Evolutionary conservation across 2,113 vertebrate genomes (phyloP).

Genomic region (Protobothrops mucrosquamatus): DNA sequence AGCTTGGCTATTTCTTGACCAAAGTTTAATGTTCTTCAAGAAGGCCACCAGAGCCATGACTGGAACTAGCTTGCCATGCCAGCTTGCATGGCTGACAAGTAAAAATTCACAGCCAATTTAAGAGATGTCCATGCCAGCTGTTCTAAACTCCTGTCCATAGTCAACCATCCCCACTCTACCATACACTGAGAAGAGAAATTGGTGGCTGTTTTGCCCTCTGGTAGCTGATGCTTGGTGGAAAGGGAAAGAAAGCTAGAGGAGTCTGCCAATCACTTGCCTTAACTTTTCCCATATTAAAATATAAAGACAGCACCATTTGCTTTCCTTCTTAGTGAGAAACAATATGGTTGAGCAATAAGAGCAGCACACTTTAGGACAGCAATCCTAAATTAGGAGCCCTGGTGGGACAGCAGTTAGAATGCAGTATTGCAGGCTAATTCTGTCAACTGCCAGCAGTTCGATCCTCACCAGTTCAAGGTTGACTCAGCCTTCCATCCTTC

Average conservation of each 20-base stretch:
- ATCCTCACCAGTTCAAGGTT: background rate
- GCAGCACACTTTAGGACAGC: background rate
- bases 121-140: background rate
- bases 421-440: background rate
- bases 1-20: background rate
- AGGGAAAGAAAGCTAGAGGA: background rate
- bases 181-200: background rate
- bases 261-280: background rate
- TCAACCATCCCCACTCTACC: background rate
- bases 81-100: background rate
- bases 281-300: background rate
- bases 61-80: background rate
- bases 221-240: background rate
- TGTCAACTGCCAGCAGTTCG: background rate
- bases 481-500: background rate
- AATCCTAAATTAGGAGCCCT: background rate
- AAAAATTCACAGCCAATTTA: background rate
- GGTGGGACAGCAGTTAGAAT: background rate
- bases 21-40: background rate
- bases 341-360: background rate
- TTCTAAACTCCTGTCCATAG: background rate
- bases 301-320: background rate
- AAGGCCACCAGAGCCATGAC: background rate
- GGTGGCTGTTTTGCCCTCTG: background rate
- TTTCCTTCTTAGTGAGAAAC: background rate